Evolutionary conservation across 1,140 invertebrate genomes (phyloP).

Genomic region (Neotoxoptera formosana): DNA sequence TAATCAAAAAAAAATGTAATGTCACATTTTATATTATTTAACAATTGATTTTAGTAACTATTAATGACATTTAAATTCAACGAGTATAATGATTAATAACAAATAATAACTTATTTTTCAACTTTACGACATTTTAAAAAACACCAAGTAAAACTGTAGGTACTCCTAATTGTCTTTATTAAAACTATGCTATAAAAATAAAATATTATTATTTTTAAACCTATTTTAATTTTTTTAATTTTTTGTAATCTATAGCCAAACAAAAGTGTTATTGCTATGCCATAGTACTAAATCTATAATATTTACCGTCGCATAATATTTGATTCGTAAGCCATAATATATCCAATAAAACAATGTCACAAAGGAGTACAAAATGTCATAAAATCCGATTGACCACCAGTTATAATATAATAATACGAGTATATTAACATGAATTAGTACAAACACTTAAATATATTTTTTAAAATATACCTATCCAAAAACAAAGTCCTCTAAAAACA

Average conservation of each 20-base stretch:
- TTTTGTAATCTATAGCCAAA: not conserved
- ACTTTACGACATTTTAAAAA: not conserved
- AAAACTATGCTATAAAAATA: not conserved
- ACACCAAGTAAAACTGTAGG: not conserved
- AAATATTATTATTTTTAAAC: not conserved
- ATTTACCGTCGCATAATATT: not conserved
- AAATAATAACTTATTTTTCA: not conserved
- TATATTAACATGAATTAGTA: constrained; percentile 2
- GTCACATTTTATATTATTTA: not conserved
- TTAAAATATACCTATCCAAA: constrained; percentile 1
- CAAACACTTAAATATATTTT: constrained; percentile 20
- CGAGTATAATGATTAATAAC: not conserved
- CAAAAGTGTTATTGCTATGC: not conserved
- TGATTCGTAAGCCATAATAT: not conserved
- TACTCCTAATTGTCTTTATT: not conserved
- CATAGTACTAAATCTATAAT: not conserved
- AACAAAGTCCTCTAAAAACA: constrained; percentile 21
- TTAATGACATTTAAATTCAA: not conserved
- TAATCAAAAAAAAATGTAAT: no score
- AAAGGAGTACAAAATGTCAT: not conserved
- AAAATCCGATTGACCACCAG: not conserved
- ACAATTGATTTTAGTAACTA: not conserved
- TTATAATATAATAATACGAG: no score
- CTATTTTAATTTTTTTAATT: not conserved
- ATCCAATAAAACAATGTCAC: not conserved